Evolutionary conservation across 2,113 vertebrate species (phyloP), one percentile per base, ranked within the genome.

Genomic region (Leuciscus idus): DNA sequence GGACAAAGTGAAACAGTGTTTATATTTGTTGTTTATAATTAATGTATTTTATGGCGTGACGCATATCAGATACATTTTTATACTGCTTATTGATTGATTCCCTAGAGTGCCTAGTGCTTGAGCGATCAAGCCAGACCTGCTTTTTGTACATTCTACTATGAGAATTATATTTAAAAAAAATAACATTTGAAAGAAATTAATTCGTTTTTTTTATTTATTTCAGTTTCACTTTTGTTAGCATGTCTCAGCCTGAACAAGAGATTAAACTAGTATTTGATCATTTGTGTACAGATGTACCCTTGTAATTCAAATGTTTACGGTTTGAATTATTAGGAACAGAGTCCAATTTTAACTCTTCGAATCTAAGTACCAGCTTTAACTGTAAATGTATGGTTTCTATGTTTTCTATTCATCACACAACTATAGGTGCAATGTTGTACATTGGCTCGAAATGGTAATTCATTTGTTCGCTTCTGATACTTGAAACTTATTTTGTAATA

Each of bases 31-130:
- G 85, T 81, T 61, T 80, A 39, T 85, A 55, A 73, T 39, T 39
- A 4, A 85, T 80, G 52, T 84, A 6, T 52, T 59, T 74, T 36
- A 70, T 72, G n/a, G 30, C 0, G 21, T 68, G 55, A 6, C 4
- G 0, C 12, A 80, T 43, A 81, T 66, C 9, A 72, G 50, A 23
- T 21, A 30, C 19, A 28, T 23, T 68, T 86, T 70, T 83, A 83
- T 83, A 84, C 66, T 55, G 28, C 43, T 75, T 6, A 26, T 57
- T 28, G 84, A 70, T n/a, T 28, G 82, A 85, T 90, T 91, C 90
- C 93, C 19, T 93, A 92, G 91, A 93, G 94, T 95, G 94, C 94
- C 94, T 93, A 93, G 91, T 7, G 92, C 92, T 92, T 92, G 90
- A 84, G 91, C 85, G 39, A 84, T 90, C 90, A 91, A 91, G 89